phyloP scores from a whole-genome alignment of 2,113 vertebrate species.

The Nanorana parkeri region DNA sequence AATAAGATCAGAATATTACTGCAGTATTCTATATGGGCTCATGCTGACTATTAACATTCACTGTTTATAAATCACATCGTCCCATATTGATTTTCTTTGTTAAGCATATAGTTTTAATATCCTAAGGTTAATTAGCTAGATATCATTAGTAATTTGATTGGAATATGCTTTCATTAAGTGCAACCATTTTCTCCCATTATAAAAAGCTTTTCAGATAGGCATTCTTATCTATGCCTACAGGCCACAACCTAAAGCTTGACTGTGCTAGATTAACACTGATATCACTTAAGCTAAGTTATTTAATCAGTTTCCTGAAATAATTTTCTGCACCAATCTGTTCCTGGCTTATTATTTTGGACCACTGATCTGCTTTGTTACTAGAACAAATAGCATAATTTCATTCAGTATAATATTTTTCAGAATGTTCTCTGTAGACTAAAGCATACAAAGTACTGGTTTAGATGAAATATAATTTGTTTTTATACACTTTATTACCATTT shows the following conservation, averaged over 20 bases:
- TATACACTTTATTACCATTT: constrained; percentile 23
- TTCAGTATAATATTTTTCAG: constrained; percentile 22
- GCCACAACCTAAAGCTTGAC: constrained; percentile 45
- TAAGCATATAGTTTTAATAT: constrained; percentile 17
- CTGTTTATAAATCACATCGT: constrained; percentile 17
- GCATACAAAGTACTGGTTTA: not conserved
- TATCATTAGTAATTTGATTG: constrained; percentile 44
- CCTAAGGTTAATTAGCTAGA: constrained; percentile 14
- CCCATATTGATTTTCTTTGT: constrained; percentile 12
- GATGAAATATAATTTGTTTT: constrained; percentile 12
- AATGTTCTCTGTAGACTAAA: not conserved
- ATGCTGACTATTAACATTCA: not conserved
- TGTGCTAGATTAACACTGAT: constrained; percentile 41
- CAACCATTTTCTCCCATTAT: constrained; percentile 32
- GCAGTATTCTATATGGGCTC: not conserved
- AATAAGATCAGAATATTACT: too few relatives aligned
- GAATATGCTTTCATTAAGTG: constrained; percentile 13
- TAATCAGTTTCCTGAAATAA: constrained; percentile 45
- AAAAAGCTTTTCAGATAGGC: constrained; percentile 39
- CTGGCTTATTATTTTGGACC: constrained; percentile 43
- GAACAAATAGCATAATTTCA: constrained; percentile 43
- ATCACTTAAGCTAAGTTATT: constrained; percentile 32
- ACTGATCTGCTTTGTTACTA: constrained; percentile 47
- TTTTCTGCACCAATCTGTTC: constrained; percentile 39
- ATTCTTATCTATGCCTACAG: constrained; percentile 36